These are phyloP conservation scores for Ips typographus DNA, from an alignment of 1,140 invertebrate species.

Conservation along the genomic window DNA sequence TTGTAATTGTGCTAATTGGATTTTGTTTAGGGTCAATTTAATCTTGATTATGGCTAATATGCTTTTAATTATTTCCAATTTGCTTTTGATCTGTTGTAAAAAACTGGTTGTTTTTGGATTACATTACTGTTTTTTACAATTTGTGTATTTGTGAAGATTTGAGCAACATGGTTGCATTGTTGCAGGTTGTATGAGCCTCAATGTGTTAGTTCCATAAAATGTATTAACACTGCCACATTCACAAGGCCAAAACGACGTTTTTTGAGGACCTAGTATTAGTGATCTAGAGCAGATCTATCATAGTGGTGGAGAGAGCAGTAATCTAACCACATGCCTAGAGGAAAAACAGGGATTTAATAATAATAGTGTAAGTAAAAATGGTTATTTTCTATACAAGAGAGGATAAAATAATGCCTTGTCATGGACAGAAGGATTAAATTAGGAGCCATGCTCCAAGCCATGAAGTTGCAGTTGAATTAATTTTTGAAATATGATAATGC, in stretches of 20 bases:
- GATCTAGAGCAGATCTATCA: constrained; percentile 48
- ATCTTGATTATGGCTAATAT: too few species aligned
- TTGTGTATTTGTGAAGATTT: too few species aligned
- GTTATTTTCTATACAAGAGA: background rate
- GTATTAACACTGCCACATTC: constrained; percentile 56
- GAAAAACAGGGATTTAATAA: constrained; percentile 1
- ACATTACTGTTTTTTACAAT: too few species aligned
- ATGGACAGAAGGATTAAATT: background rate
- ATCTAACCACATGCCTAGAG: constrained; percentile 19
- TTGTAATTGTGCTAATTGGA: too few species aligned
- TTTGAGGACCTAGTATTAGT: constrained; percentile 51
- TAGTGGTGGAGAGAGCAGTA: constrained; percentile 30
- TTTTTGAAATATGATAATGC: too few species aligned
- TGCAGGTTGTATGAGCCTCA: too few species aligned
- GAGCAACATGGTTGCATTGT: too few species aligned
- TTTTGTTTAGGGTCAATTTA: too few species aligned
- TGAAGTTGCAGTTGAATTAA: background rate
- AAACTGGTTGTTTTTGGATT: too few species aligned
- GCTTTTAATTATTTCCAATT: too few species aligned
- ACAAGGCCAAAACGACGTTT: constrained; percentile 55
- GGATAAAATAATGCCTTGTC: background rate
- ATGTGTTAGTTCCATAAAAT: constrained; percentile 36
- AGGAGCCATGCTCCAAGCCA: too few species aligned
- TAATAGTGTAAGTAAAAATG: constrained; percentile 8
- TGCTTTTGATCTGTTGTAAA: too few species aligned